Evolutionary conservation across 1,140 invertebrate genomes (phyloP), one percentile per base, ranked within the genome.

Genomic region (Schmidtea mediterranea): DNA sequence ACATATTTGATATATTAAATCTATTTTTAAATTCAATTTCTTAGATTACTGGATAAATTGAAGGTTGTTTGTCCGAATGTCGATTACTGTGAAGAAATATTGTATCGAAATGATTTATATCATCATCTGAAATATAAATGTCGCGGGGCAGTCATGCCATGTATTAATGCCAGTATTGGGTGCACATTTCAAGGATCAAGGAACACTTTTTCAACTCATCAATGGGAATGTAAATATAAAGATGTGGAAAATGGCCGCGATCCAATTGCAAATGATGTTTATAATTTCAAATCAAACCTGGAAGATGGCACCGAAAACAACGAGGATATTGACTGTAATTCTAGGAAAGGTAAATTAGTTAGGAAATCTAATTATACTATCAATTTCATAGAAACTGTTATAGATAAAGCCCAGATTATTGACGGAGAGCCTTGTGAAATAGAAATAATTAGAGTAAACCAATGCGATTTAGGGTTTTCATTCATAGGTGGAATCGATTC

Each of bases 11-110:
- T n/a, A n/a, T n/a, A n/a, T n/a, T n/a, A n/a, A n/a, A n/a, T n/a
- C n/a, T n/a, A n/a, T n/a, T n/a, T n/a, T n/a, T n/a, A n/a, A n/a
- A n/a, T n/a, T n/a, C n/a, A n/a, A n/a, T n/a, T n/a, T n/a, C n/a
- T n/a, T 53, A 70, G 69, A 52, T 55, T 70, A 24, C 55, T 70
- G 49, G 69, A 70, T 54, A 71, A 71, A 54, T 50, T 71, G 21
- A 50, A 60, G 32, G 68, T 71, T 10, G 62, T 64, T 40, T 71
- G 69, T 58, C 69, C 69, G 2, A 69, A 70, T 59, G 58, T 62
- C 6, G 61, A 67, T 52, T 60, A 62, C 41, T 70, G 68, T 55
- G 59, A 66, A 48, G 60, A 62, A 50, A 60, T 63, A 18, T 50
- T 70, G 21, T 61, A 60, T 1, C 55, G 69, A 19, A 63, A 63